Percentiles rank a stretch among this genome's conserved stretches.
phyloP scores from a whole-genome alignment of 2,888 invertebrate species.

The Ophion ellenae region DNA sequence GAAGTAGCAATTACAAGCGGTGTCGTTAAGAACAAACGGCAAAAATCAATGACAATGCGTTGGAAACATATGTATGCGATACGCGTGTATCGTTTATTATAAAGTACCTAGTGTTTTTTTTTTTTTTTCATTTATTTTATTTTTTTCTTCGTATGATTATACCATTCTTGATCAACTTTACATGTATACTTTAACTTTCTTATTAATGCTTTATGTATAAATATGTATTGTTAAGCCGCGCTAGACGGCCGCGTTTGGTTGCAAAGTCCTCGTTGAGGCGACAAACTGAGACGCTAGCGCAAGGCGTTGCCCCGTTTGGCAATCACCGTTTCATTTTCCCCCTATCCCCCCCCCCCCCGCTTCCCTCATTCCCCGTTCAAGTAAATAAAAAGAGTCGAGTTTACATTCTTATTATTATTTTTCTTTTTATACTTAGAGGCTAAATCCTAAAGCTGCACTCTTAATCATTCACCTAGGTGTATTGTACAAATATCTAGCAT shows the following conservation, averaged over 20 bases:
- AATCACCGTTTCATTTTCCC: slow-evolving; percentile 55
- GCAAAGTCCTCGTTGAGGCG: slow-evolving; percentile 77
- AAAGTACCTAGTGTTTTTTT: slow-evolving; percentile 79
- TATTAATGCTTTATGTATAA: slow-evolving; percentile 83
- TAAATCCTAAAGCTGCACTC: slow-evolving; percentile 83
- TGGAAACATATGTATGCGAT: slow-evolving; percentile 81
- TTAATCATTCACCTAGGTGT: slow-evolving; percentile 83
- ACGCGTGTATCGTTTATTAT: slow-evolving; percentile 81
- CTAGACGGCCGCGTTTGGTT: slow-evolving; percentile 78
- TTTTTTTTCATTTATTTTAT: slow-evolving; percentile 59
- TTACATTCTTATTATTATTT: slow-evolving; percentile 72
- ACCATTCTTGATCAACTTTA: slow-evolving; percentile 83
- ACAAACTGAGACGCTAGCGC: slow-evolving; percentile 80
- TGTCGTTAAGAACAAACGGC: slow-evolving; percentile 81
- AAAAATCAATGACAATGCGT: slow-evolving; percentile 82
- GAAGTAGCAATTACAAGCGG: slow-evolving; percentile 77
- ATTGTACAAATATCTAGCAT: slow-evolving; percentile 84
- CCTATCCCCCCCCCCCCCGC: slow-evolving; percentile 50
- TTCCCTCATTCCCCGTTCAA: slow-evolving; percentile 68
- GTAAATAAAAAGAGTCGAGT: slow-evolving; percentile 80
- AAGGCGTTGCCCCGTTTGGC: slow-evolving; percentile 67
- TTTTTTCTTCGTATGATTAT: slow-evolving; percentile 81
- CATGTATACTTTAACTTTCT: slow-evolving; percentile 83
- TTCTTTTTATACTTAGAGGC: slow-evolving; percentile 77
- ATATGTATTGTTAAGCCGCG: slow-evolving; percentile 83